phyloP scores from a whole-genome alignment of 2,113 vertebrate genomes.

The Microcebus lehilahytsara region DNA sequence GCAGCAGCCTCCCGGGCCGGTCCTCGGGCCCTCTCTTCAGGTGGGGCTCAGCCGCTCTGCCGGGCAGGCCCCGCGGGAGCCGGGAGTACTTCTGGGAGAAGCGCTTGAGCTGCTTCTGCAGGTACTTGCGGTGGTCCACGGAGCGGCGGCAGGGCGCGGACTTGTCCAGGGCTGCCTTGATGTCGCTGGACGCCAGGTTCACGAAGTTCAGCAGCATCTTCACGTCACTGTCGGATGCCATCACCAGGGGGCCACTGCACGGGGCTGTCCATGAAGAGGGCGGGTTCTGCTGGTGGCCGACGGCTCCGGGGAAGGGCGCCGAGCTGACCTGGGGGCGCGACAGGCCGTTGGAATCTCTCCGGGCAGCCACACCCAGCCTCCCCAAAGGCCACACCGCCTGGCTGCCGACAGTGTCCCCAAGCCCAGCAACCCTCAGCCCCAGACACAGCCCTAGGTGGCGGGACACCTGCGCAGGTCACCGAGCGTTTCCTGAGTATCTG shows the following conservation, averaged over 20 bases:
- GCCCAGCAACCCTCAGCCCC: neutral
- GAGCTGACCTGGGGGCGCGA: slow-evolving; percentile 44
- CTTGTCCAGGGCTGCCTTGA: slow-evolving; percentile 97
- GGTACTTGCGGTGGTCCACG: slow-evolving; percentile 97
- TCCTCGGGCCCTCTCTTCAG: slow-evolving; percentile 81
- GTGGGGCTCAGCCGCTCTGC: slow-evolving; percentile 81
- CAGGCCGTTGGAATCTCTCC: neutral
- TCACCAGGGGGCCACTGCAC: slow-evolving; percentile 69
- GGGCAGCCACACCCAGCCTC: neutral
- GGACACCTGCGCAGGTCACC: accelerated
- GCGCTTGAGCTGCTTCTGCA: slow-evolving; percentile 97
- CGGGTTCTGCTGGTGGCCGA: slow-evolving; percentile 34
- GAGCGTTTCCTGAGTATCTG: neutral
- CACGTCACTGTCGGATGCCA: slow-evolving; percentile 98
- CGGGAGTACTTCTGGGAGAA: slow-evolving; percentile 97
- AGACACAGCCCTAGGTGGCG: neutral
- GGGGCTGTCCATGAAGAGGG: slow-evolving; percentile 81
- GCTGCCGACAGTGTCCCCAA: neutral
- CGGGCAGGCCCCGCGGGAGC: slow-evolving; percentile 88
- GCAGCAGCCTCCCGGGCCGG: slow-evolving; percentile 43
- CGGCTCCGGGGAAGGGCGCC: neutral
- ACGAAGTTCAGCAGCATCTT: slow-evolving; percentile 98
- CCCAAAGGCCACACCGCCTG: neutral
- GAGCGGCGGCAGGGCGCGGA: slow-evolving; percentile 97
- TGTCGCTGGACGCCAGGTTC: slow-evolving; percentile 98